Evolutionary conservation across 2,113 vertebrate genomes (phyloP).

Genomic region (Plotosus lineatus): DNA sequence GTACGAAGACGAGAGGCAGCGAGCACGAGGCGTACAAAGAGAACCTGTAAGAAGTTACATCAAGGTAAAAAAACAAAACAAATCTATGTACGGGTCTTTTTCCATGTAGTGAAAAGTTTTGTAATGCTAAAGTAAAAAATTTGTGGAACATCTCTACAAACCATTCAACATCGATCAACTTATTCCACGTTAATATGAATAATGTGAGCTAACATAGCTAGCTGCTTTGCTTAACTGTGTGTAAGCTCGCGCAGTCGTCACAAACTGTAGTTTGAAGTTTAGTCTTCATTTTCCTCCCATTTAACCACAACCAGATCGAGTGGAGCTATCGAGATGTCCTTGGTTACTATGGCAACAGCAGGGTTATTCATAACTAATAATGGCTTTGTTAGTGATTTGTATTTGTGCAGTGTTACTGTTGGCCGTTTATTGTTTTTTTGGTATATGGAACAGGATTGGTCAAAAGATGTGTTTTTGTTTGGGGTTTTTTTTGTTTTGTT

Average conservation of each 20-base stretch:
- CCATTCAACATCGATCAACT: no score
- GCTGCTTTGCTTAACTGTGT: neutral
- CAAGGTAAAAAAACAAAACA: conserved; percentile 71
- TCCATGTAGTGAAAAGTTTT: neutral
- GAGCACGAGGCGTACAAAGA: conserved; percentile 77
- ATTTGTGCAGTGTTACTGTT: no score
- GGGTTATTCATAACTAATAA: neutral
- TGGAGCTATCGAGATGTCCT: neutral
- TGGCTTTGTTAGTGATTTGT: neutral
- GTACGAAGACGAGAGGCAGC: conserved; percentile 89
- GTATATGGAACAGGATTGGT: neutral
- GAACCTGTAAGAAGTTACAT: conserved; percentile 74
- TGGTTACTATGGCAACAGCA: neutral
- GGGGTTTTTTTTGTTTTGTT: no score
- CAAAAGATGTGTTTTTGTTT: neutral
- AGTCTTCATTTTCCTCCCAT: neutral
- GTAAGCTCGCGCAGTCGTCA: neutral
- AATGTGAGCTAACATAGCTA: neutral
- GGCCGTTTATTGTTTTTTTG: neutral
- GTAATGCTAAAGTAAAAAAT: no score
- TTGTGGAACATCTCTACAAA: no score
- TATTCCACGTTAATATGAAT: neutral
- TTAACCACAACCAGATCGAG: neutral
- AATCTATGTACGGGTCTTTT: neutral
- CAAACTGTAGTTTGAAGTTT: no score